Percentiles rank a stretch among this genome's conserved stretches.
Conservation (phyloP, 2,113 vertebrate species). For the Saccopteryx bilineata region DNA sequence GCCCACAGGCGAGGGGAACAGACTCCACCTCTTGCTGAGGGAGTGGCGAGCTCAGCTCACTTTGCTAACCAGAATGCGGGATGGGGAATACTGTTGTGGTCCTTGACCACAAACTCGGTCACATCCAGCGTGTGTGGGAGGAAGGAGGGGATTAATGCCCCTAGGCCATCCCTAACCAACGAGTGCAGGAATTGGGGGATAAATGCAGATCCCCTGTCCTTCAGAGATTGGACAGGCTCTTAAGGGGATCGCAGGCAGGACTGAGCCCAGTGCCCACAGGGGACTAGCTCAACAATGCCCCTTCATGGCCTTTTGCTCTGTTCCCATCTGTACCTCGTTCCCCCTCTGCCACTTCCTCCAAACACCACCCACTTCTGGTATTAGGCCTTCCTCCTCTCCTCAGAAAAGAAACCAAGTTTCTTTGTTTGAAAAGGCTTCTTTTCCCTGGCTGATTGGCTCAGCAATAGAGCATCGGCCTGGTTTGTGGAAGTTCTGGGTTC, state of each 20-base stretch:
- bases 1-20: background rate
- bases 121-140: background rate
- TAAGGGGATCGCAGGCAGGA: background rate
- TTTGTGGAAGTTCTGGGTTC: too few relatives aligned
- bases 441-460: too few relatives aligned
- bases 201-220: background rate
- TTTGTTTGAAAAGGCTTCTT: background rate
- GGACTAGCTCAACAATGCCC: background rate
- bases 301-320: background rate
- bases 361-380: background rate
- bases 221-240: background rate
- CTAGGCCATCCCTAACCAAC: background rate
- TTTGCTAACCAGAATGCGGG: background rate
- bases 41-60: background rate
- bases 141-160: background rate
- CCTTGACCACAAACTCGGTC: too few relatives aligned
- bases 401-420: conserved; percentile 36
- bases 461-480: too few relatives aligned
- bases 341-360: background rate
- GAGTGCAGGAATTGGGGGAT: background rate
- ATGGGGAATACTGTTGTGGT: background rate
- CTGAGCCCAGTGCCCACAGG: background rate
- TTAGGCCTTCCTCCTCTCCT: background rate
- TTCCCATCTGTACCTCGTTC: background rate
- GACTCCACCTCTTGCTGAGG: background rate